Evolutionary conservation across 2,797 vertebrate species (phyloP), one percentile per base, ranked within the genome.

Genomic region (Hydrolagus colliei): DNA sequence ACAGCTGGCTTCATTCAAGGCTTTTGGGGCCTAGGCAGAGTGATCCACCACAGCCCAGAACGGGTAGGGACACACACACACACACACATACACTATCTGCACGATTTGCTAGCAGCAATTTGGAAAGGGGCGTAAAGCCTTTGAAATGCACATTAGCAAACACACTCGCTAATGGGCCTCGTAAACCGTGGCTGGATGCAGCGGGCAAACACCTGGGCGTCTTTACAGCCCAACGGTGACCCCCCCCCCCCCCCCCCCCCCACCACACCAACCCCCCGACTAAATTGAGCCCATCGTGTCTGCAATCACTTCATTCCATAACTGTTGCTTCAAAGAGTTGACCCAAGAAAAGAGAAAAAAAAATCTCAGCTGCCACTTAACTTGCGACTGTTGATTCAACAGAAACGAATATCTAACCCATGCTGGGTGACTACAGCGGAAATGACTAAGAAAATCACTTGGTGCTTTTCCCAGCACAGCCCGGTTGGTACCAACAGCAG

Each of bases 1-100:
- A 61, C 75, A 77, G 79, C 79, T 84, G 79, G 79, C 79, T 84
- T 84, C 65, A 84, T 63, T 84, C 79, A 84, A 52, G 41, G 79
- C 78, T 82, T 27, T 67, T 65, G 14, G 22, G 78, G 27, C 65
- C 79, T n/a, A 67, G 20, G 79, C 32, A 84, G 20, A 71, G 65
- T n/a, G 79, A 52, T 84, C 27, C 22, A 35, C 65, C 65, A 71
- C 16, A 68, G 79, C 27, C 62, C n/a, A 77, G 61, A 41, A 61
- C 65, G 27, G 27, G 27, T 27, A 84, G 12, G 32, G 27, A 71
- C 20, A 63, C 68, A 27, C 75, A 77, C 27, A 8, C 27, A 8
- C 27, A 27, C 27, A 27, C 27, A 27, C 27, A 27, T 27, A 27
- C 14, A n/a, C 52, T 82, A 82, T 84, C 65, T n/a, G 10, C 14